These are phyloP conservation scores for Paramormyrops kingsleyae DNA, from an alignment of 2,113 vertebrate genomes.

Conservation along the genomic window DNA sequence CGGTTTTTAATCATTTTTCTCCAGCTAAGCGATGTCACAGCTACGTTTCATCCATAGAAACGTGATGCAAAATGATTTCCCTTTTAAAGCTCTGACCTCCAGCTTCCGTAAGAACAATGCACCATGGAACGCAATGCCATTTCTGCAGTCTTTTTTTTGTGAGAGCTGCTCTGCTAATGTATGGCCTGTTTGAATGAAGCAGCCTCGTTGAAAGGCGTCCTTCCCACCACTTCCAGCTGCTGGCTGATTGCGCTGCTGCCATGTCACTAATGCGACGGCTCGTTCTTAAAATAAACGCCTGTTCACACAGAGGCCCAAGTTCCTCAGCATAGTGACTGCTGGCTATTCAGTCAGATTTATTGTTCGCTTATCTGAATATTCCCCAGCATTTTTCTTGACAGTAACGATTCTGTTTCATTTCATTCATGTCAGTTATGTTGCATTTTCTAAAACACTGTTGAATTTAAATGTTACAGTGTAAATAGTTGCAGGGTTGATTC, in stretches of 20 bases:
- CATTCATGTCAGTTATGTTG: background rate
- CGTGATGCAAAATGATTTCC: conserved; percentile 22
- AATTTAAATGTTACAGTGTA: background rate
- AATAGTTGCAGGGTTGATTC: background rate
- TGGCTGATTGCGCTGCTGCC: background rate
- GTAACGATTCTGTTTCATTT: background rate
- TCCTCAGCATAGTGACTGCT: background rate
- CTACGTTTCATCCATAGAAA: conserved; percentile 15
- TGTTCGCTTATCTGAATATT: background rate
- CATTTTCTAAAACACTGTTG: background rate
- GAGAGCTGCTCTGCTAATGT: background rate
- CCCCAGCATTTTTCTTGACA: background rate
- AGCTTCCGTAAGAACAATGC: conserved; percentile 29
- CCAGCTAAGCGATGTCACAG: background rate
- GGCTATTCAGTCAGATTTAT: background rate
- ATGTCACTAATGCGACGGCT: background rate
- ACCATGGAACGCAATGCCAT: background rate
- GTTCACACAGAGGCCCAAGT: background rate
- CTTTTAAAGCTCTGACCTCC: conserved; percentile 23
- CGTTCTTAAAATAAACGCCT: background rate
- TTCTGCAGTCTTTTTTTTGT: background rate
- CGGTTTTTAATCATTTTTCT: background rate
- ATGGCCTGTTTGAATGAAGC: background rate
- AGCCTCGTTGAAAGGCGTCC: background rate
- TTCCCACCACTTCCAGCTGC: conserved; percentile 3